Base-by-base conservation (phyloP, 2,888 invertebrate genomes). In the Antheraea yamamai region DNA sequence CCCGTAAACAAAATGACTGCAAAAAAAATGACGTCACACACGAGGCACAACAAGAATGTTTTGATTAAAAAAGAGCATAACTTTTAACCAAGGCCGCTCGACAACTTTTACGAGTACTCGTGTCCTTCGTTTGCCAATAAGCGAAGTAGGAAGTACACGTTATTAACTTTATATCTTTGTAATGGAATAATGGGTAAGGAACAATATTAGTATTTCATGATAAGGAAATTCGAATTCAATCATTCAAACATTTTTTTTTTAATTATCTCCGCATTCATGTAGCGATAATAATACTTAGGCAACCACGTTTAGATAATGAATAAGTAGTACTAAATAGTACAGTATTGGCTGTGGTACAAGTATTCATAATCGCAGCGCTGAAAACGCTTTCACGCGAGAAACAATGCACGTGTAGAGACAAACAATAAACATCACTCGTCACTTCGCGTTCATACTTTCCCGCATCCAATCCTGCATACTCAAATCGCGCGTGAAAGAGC, bases 161-260 rank as follows among this genome's bases (percentile, higher is more conserved):
- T 30, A 75, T 71, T 61, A 72, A 30, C 23, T 52, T 66, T 58
- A 55, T 52, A 74, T 39, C 70, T 70, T 39, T 68, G 23, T 47
- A 72, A 72, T 64, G 47, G 58, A n/a, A 61, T 72, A 72, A 71
- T 61, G 23, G 61, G 23, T 58, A 58, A 74, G 72, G n/a, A 71
- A 58, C 55, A 72, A 72, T 72, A 75, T 72, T 72, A 61, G 61
- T 72, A 72, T 39, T 72, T 75, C 74, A 75, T 72, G 72, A 75
- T 72, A 72, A 39, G 74, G 74, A 75, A 75, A 51, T 61, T 30
- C 14, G 61, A 61, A 61, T 61, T 72, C 58, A 61, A 20, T 64
- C 72, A 61, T 72, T 64, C 12, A 26, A 70, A 23, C 58, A 35
- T 35, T 35, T 68, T 70, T 64, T 70, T 70, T n/a, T 39, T 70